Conservation (phyloP, 1,140 invertebrate genomes). For the Ylistrum balloti region DNA sequence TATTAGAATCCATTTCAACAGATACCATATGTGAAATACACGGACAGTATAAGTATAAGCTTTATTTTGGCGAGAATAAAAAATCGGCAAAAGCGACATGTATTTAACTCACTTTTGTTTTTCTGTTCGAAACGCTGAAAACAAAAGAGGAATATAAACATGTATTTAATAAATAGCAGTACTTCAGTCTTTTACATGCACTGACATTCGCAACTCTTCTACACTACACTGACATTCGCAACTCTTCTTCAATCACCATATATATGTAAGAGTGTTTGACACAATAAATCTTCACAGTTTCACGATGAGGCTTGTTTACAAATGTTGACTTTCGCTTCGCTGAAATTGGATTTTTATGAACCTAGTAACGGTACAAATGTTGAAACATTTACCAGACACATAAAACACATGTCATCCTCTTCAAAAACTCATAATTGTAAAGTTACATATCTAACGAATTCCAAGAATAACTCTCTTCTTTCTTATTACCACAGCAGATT, state of each 20-base stretch:
- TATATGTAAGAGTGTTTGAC: neutral
- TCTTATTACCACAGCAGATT: neutral
- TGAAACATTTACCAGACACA: neutral
- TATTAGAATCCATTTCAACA: no score
- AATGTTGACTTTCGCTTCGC: neutral
- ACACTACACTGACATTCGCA: neutral
- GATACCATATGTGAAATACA: no score
- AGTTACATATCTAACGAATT: neutral
- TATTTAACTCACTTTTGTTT: no score
- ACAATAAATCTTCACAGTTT: neutral
- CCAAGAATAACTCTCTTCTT: neutral
- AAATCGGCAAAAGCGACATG: no score
- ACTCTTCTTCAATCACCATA: neutral
- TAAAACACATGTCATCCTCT: neutral
- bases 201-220: no score
- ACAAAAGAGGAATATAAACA: no score
- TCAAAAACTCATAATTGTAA: neutral
- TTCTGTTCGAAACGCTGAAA: no score
- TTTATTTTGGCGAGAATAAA: no score
- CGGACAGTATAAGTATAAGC: no score
- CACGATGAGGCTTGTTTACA: no score
- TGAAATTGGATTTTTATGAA: constrained; percentile 36
- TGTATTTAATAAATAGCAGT: no score
- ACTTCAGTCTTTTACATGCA: no score
- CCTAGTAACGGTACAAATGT: neutral